Conservation (phyloP, 2,113 vertebrate genomes). For the Sylvia atricapilla region DNA sequence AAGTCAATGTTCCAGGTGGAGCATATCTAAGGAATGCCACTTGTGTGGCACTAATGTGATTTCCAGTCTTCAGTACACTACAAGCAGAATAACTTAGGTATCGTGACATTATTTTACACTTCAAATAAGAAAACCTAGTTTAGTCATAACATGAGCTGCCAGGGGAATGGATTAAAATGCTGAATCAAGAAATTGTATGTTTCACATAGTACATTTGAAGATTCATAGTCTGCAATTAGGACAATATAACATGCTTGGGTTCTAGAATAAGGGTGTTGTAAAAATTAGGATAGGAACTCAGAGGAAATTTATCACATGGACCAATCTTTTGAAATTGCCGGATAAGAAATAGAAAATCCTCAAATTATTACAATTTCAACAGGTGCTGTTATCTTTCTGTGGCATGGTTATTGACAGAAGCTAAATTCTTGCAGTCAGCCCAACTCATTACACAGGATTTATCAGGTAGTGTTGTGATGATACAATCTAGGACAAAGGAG, state of each 20-base stretch:
- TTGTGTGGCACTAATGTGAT: background rate
- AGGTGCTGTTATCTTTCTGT: background rate
- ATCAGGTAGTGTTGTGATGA: background rate
- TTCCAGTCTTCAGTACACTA: background rate
- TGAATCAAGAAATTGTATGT: background rate
- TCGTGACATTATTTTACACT: background rate
- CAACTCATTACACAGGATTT: background rate
- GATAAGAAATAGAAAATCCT: background rate
- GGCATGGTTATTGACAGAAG: background rate
- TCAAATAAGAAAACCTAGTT: background rate
- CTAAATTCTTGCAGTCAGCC: conserved; percentile 7
- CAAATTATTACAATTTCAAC: background rate
- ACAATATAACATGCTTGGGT: background rate
- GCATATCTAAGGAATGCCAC: background rate
- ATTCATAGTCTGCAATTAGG: background rate
- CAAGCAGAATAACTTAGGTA: background rate
- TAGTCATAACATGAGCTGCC: background rate
- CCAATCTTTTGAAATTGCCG: background rate
- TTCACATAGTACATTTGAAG: background rate
- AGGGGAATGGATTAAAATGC: background rate
- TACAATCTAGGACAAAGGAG: conserved; percentile 26
- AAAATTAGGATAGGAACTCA: background rate
- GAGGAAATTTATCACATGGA: background rate
- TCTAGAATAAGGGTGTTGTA: background rate
- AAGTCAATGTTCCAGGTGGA: background rate